A percentile compares a stretch with the other conserved stretches of the same genome.
Evolutionary conservation across 2,888 invertebrate genomes (phyloP).

Genomic region (Mystacides longicornis): DNA sequence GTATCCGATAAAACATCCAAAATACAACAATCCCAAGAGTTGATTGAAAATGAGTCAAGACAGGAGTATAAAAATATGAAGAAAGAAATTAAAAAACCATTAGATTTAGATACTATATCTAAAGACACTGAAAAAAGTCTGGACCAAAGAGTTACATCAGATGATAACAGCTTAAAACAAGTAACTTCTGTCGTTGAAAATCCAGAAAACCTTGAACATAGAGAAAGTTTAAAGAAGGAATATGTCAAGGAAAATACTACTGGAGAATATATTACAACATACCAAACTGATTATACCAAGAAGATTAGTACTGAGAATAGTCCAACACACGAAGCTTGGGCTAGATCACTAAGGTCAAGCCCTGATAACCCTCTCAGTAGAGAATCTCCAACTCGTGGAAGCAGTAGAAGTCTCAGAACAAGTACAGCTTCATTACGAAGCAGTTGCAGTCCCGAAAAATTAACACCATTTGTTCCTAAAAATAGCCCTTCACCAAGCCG

Average conservation of each 20-base stretch:
- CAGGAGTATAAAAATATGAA: too few species aligned
- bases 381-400: constrained; percentile 51
- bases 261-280: constrained; percentile 54
- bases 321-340: constrained; percentile 70
- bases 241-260: constrained; percentile 33
- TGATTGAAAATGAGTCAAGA: too few species aligned
- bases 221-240: constrained; percentile 31
- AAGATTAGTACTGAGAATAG: constrained; percentile 57
- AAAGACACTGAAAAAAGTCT: too few species aligned
- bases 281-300: constrained; percentile 50
- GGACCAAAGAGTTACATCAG: neutral
- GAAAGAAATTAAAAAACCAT: too few species aligned
- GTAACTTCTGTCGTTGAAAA: constrained; percentile 28
- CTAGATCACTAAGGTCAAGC: constrained; percentile 61
- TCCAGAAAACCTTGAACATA: constrained; percentile 31
- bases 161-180: constrained; percentile 10
- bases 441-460: constrained; percentile 44
- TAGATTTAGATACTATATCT: too few species aligned
- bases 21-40: too few species aligned
- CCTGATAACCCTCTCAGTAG: constrained; percentile 48
- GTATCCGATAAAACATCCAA: too few species aligned
- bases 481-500: constrained; percentile 11
- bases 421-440: constrained; percentile 50
- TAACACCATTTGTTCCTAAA: constrained; percentile 16
- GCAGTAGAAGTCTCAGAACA: constrained; percentile 39